Evolutionary conservation across 2,888 invertebrate species (phyloP).

Genomic region (Agapostemon virescens): DNA sequence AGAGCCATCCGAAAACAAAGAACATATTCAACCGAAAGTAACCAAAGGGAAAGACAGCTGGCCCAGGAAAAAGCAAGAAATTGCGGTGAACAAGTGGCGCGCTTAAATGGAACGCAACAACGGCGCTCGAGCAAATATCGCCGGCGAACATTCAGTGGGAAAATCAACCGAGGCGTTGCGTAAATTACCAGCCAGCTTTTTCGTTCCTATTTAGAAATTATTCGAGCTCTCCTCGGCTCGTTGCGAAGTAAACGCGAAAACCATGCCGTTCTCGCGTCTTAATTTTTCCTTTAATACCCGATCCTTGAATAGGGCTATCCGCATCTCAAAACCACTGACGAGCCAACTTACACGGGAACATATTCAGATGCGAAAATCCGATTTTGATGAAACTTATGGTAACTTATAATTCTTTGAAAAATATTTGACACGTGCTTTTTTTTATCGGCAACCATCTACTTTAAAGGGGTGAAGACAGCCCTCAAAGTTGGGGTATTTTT

Average conservation of each 20-base stretch:
- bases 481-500: too few species aligned
- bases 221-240: constrained; percentile 2
- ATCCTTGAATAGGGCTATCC: not conserved
- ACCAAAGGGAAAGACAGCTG: not conserved
- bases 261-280: not conserved
- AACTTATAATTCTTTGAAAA: too few species aligned
- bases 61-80: constrained; percentile 15
- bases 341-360: not conserved
- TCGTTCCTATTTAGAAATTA: constrained; percentile 37
- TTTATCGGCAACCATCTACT: too few species aligned
- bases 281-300: constrained; percentile 2
- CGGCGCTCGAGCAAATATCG: constrained; percentile 27
- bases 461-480: too few species aligned
- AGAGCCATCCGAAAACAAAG: constrained; percentile 52
- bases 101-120: constrained; percentile 47
- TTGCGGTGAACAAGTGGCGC: constrained; percentile 27
- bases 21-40: constrained; percentile 26
- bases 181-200: constrained; percentile 45
- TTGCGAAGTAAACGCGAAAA: not conserved
- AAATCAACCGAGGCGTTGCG: constrained; percentile 49
- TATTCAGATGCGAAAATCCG: too few species aligned
- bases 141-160: constrained; percentile 50
- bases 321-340: not conserved
- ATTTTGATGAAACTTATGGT: too few species aligned
- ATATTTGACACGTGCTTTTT: too few species aligned